These are phyloP conservation scores for Neoaliturus tenellus DNA, from an alignment of 2,888 invertebrate species.

Conservation along the genomic window DNA sequence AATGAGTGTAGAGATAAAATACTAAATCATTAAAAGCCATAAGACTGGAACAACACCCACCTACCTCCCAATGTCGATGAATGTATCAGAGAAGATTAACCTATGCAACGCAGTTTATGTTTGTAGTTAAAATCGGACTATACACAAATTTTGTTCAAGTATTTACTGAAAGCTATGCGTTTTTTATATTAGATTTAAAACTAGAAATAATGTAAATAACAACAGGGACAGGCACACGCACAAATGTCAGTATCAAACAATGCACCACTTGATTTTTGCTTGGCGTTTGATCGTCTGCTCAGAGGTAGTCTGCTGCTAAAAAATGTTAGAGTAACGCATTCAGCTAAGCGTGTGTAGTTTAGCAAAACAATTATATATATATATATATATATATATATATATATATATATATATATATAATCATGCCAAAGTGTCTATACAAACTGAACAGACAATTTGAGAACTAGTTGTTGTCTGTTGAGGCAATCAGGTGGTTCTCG, in stretches of 20 bases:
- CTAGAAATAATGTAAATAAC: slow-evolving; percentile 4
- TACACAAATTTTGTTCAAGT: not conserved
- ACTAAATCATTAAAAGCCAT: not conserved
- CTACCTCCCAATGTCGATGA: slow-evolving; percentile 6
- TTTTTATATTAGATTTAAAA: not conserved
- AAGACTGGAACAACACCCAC: slow-evolving; percentile 30
- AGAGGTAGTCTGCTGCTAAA: not conserved
- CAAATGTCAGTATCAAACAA: not conserved
- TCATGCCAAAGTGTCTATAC: too few relatives aligned
- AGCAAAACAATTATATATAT: too few relatives aligned
- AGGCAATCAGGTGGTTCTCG: too few relatives aligned
- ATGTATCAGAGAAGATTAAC: not conserved
- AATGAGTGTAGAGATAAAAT: not conserved
- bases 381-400: too few relatives aligned
- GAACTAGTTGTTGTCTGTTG: too few relatives aligned
- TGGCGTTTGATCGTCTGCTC: not conserved
- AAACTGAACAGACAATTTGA: too few relatives aligned
- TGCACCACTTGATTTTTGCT: not conserved
- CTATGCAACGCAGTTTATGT: not conserved
- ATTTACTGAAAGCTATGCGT: not conserved
- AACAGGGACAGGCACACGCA: slow-evolving; percentile 10
- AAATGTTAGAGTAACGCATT: too few relatives aligned
- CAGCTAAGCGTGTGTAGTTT: too few relatives aligned
- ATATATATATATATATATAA: too few relatives aligned
- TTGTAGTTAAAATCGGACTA: not conserved